Conservation (phyloP, 2,888 invertebrate genomes). For the Disparrhopalites patrizii region DNA sequence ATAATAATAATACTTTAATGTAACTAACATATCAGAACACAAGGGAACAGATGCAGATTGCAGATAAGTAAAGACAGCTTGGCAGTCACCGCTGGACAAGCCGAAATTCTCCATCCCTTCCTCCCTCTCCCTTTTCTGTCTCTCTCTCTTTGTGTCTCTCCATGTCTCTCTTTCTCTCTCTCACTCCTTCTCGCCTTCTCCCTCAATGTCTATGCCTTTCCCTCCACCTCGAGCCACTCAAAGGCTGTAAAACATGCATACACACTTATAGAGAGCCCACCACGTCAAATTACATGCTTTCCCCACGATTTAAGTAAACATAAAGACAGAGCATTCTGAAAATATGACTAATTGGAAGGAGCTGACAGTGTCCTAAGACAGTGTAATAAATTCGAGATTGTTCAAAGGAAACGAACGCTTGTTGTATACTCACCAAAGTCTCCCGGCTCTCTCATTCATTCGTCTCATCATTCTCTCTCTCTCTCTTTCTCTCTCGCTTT, state of each 20-base stretch:
- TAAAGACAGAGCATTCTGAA: constrained; percentile 20
- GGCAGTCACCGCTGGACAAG: constrained; percentile 8
- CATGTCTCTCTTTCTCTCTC: no score
- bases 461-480: not conserved
- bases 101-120: not conserved
- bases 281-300: constrained; percentile 9
- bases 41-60: constrained; percentile 15
- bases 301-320: constrained; percentile 14
- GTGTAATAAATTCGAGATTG: constrained; percentile 30
- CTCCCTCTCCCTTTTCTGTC: no score
- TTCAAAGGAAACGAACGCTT: constrained; percentile 15
- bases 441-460: not conserved
- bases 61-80: constrained; percentile 19
- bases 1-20: constrained; percentile 18
- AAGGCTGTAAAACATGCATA: not conserved
- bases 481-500: not conserved
- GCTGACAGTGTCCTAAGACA: constrained; percentile 28
- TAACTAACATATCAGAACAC: constrained; percentile 15
- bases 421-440: not conserved
- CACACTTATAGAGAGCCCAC: no score
- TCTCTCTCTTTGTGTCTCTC: no score
- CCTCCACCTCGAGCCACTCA: no score
- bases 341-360: constrained; percentile 33
- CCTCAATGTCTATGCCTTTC: no score
- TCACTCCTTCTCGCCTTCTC: no score